Base-by-base conservation (phyloP, 2,888 invertebrate genomes). In the Andrena chrysosceles region DNA sequence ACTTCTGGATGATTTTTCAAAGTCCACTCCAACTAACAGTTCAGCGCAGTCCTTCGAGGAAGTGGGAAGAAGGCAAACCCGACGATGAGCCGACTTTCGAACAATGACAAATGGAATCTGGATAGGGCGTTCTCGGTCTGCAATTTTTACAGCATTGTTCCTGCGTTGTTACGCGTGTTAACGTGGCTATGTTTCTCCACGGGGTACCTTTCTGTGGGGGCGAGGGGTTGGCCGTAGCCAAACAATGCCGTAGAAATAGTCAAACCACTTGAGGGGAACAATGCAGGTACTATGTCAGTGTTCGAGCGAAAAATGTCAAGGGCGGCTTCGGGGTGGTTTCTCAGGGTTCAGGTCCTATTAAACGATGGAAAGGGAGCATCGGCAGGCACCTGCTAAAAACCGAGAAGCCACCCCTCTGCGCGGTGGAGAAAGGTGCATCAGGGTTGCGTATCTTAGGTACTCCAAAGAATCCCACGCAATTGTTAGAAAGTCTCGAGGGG, bases 221-320 rank as follows among this genome's bases (percentile, higher is more conserved):
- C 77, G 79, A 79, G 72, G 29, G 26, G 35, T 60, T 59, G 73
- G 35, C 16, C 76, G 31, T 29, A 52, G 73, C 75, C 89, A 86
- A 86, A 90, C 88, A 91, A 91, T 91, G 72, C 85, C 80, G 60
- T 68, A 31, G 81, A 84, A 85, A 91, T 89, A 89, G 89, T 83
- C 85, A 84, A 91, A 86, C 90, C 90, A 91, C 92, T 92, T 82
- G 90, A 91, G 52, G 54, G 31, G 85, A 82, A 92, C 91, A 92
- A 91, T 83, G 56, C 35, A 31, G 71, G 70, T 64, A 64, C 35
- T 64, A 67, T 42, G 77, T 80, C 71, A 59, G 70, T 56, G 75
- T 60, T 48, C 60, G 64, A 56, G 74, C 23, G 80, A 79, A 80
- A 77, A 80, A 74, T 75, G 69, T 70, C 62, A 64, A 70, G 85